Percentiles rank a stretch among this genome's conserved stretches.
Evolutionary conservation across 2,888 invertebrate genomes (phyloP).

Genomic region (Sialis lutaria): DNA sequence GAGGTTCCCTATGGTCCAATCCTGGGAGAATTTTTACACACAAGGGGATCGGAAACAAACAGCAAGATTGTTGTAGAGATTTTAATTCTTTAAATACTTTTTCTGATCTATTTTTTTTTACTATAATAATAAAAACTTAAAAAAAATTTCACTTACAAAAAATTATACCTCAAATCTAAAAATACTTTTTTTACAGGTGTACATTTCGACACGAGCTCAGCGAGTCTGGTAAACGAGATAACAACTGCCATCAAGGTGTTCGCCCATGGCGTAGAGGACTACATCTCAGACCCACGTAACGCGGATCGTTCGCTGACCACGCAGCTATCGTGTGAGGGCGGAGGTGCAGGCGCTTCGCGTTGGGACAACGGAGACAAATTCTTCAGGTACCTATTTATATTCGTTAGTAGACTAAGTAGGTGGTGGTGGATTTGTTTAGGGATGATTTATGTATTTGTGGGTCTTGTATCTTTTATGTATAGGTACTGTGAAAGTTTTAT

Average conservation of each 20-base stretch:
- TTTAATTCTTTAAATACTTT: too few relatives aligned
- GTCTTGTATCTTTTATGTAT: too few relatives aligned
- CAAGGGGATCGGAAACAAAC: too few relatives aligned
- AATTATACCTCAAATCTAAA: neutral
- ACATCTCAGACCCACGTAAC: slow-evolving; percentile 58
- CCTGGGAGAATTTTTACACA: too few relatives aligned
- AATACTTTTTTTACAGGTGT: slow-evolving; percentile 40
- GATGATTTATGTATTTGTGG: too few relatives aligned
- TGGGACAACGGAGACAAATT: slow-evolving; percentile 81
- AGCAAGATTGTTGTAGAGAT: too few relatives aligned
- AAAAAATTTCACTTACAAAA: neutral
- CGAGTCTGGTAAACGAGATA: slow-evolving; percentile 69
- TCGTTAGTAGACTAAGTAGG: too few relatives aligned
- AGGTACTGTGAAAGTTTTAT: too few relatives aligned
- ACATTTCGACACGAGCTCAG: slow-evolving; percentile 77
- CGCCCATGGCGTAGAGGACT: slow-evolving; percentile 78
- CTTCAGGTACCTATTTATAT: slow-evolving; percentile 2
- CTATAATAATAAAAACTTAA: neutral
- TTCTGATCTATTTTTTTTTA: neutral
- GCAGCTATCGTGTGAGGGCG: slow-evolving; percentile 67
- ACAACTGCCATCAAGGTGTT: slow-evolving; percentile 82
- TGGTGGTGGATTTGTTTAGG: too few relatives aligned
- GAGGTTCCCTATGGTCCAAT: too few relatives aligned
- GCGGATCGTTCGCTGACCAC: slow-evolving; percentile 50
- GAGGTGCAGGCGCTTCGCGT: slow-evolving; percentile 62